phyloP scores from a whole-genome alignment of 2,888 invertebrate genomes.

The Agrotis puta region DNA sequence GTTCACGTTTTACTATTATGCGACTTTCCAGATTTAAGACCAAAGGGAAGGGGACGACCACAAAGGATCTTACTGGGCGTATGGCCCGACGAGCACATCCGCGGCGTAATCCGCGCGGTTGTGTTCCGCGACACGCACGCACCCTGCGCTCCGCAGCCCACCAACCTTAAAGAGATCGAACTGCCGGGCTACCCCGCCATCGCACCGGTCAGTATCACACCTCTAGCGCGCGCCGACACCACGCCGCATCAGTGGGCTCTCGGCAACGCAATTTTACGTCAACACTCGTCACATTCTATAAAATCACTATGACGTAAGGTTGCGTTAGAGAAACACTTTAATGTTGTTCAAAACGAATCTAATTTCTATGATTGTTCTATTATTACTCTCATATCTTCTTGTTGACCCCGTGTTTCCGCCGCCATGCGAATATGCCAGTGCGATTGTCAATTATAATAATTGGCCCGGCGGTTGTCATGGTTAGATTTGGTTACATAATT shows the following conservation, averaged over 20 bases:
- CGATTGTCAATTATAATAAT: constrained; percentile 68
- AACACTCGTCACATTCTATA: neutral
- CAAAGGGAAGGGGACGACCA: constrained; percentile 97
- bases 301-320: constrained; percentile 27
- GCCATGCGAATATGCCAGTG: constrained; percentile 80
- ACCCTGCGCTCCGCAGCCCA: constrained; percentile 92
- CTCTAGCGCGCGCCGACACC: constrained; percentile 36
- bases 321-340: constrained; percentile 26
- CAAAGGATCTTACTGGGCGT: constrained; percentile 97
- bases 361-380: constrained; percentile 13
- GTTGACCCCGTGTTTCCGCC: constrained; percentile 43
- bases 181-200: constrained; percentile 85
- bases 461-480: constrained; percentile 61
- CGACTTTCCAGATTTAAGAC: constrained; percentile 94
- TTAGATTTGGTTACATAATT: constrained; percentile 51
- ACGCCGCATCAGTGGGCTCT: constrained; percentile 8
- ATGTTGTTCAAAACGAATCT: constrained; percentile 15
- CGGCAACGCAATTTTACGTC: constrained; percentile 43
- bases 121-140: constrained; percentile 96
- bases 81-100: constrained; percentile 98
- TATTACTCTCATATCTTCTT: constrained; percentile 24
- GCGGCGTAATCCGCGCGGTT: constrained; percentile 97
- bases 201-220: constrained; percentile 86
- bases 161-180: constrained; percentile 94
- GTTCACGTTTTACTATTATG: constrained; percentile 89